Conservation (phyloP, 37 sponge, comb jelly and placozoan species). For the Bolinopsis microptera region DNA sequence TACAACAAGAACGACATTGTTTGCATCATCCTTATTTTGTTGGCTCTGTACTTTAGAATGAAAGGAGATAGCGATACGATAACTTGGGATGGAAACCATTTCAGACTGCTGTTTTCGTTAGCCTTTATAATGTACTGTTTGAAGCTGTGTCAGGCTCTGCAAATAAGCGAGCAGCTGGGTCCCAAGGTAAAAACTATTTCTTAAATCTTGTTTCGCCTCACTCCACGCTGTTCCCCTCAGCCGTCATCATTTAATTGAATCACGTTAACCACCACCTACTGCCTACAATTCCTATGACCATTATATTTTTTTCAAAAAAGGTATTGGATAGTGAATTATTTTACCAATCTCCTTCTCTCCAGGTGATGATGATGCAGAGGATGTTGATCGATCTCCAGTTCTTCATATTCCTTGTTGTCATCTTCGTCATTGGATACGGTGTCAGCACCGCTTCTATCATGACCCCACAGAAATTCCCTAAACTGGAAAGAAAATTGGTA, state of each 20-base stretch:
- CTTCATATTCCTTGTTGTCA: not conserved
- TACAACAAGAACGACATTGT: constrained; percentile 8
- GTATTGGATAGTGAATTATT: too few species aligned
- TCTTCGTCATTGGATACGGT: constrained; percentile 3
- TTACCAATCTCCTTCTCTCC: too few species aligned
- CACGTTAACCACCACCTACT: too few species aligned
- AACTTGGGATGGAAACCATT: not conserved
- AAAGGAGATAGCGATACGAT: not conserved
- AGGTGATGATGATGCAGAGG: constrained; percentile 53
- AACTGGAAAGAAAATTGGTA: not conserved
- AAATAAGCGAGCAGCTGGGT: not conserved
- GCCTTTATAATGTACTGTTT: not conserved
- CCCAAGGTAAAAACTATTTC: not conserved
- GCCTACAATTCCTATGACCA: too few species aligned
- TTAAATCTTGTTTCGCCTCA: too few species aligned
- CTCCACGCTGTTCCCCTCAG: too few species aligned
- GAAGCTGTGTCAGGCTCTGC: not conserved
- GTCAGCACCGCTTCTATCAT: constrained; percentile 4
- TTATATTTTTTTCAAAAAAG: too few species aligned
- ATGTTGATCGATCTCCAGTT: constrained; percentile 16
- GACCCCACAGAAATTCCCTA: not conserved
- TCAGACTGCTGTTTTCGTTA: not conserved
- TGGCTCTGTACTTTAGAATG: not conserved
- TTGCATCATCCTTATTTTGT: not conserved
- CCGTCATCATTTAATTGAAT: too few species aligned